Evolutionary conservation across 2,113 vertebrate genomes (phyloP).

Genomic region (Pantherophis guttatus): DNA sequence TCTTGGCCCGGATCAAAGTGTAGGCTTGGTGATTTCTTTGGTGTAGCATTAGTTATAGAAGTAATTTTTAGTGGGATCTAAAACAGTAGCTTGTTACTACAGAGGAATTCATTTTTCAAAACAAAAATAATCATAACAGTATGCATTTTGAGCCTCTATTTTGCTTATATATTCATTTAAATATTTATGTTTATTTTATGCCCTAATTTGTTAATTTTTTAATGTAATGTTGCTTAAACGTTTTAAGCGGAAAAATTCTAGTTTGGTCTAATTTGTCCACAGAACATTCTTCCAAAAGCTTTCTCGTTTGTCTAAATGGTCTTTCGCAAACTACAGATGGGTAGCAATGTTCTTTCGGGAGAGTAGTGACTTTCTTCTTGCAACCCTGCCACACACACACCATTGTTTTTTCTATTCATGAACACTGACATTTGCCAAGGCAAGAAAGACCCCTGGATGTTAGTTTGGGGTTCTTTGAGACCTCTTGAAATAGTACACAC

Average conservation of each 20-base stretch:
- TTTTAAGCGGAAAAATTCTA: background rate
- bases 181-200: background rate
- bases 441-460: background rate
- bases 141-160: background rate
- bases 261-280: background rate
- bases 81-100: background rate
- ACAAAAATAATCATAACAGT: background rate
- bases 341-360: background rate
- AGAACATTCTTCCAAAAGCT: background rate
- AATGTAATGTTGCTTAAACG: background rate
- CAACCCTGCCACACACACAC: background rate
- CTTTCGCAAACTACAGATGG: background rate
- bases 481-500: background rate
- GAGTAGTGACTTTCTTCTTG: background rate
- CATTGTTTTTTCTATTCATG: background rate
- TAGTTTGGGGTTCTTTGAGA: background rate
- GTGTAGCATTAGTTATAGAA: background rate
- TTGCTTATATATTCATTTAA: background rate
- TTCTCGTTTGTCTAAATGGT: background rate
- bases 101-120: background rate
- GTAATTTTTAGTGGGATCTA: background rate
- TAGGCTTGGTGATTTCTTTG: background rate
- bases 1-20: background rate
- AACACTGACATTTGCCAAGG: background rate
- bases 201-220: background rate